Evolutionary conservation across 2,113 vertebrate species (phyloP), one percentile per base, ranked within the genome.

Genomic region (Phaethon lepturus): DNA sequence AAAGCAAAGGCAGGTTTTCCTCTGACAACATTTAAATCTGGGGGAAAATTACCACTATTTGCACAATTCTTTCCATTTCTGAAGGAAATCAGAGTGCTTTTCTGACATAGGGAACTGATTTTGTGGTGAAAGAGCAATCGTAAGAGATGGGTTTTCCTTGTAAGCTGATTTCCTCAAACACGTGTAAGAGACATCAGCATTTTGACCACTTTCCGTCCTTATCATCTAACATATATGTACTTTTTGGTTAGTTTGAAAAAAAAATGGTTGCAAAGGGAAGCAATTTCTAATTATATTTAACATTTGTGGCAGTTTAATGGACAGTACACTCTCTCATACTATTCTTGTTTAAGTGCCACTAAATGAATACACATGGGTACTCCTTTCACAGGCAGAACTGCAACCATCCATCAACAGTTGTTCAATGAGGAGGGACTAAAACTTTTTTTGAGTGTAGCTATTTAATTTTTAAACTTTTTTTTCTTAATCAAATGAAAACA

Each of bases 391-490:
- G 40, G 76, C 72, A 92, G n/a, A 91, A 52, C 66, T 92, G 62
- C 26, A 86, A 47, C 50, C 47, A 29, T 83, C 58, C 53, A 26
- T 90, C 64, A 83, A n/a, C 79, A 86, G 45, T 63, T 72, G 59
- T 95, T 93, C 89, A 88, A 53, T 55, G 55, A 85, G 58, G 55
- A 66, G 45, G 35, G 44, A 94, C 78, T 83, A 95, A 92, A 90
- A 59, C 16, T 81, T 83, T 95, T 92, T 93, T 64, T 71, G 35
- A 94, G 52, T 82, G 28, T 55, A 77, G 53, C 20, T 69, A 53
- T 93, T 95, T 95, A 82, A 74, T 89, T 98, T 95, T 86, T 73
- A 88, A 94, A 88, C 52, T 73, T 94, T 75, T 74, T 74, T 84
- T 75, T 78, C 63, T 79, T 55, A 74, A 95, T 94, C 53, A 92